Conservation (phyloP, 2,797 vertebrate species). For the Etheostoma nigrum region DNA sequence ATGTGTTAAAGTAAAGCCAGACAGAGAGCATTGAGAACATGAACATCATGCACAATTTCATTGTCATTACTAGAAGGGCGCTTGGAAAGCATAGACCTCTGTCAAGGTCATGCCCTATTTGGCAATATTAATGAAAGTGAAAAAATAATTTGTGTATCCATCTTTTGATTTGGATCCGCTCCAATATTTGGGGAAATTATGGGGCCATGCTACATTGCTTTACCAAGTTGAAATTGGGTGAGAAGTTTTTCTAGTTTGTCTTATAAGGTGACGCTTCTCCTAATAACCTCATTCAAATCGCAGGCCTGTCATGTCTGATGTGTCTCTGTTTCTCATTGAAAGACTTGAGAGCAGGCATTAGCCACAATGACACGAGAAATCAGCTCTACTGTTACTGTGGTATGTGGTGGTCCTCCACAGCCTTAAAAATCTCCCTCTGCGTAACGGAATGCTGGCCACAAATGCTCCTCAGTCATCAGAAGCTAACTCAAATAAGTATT, state of each 20-base stretch:
- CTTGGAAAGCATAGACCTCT: no score
- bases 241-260: no score
- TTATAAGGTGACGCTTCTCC: neutral
- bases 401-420: conserved; percentile 19
- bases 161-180: no score
- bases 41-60: conserved; percentile 4
- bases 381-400: conserved; percentile 25
- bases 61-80: no score
- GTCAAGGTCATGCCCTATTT: no score
- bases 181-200: no score
- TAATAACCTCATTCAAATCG: neutral
- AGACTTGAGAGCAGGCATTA: conserved; percentile 29
- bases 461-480: neutral
- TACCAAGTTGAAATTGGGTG: no score
- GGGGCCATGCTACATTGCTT: no score
- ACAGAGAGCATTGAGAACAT: neutral
- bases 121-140: no score
- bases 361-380: conserved; percentile 34
- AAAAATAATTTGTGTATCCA: no score
- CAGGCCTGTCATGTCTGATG: neutral
- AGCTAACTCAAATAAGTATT: conserved; percentile 27
- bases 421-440: conserved; percentile 26
- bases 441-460: conserved; percentile 6
- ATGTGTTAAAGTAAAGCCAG: conserved; percentile 15
- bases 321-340: conserved; percentile 39